Evolutionary conservation across 2,113 vertebrate species (phyloP), one percentile per base, ranked within the genome.

Genomic region (Myxocyprinus asiaticus): DNA sequence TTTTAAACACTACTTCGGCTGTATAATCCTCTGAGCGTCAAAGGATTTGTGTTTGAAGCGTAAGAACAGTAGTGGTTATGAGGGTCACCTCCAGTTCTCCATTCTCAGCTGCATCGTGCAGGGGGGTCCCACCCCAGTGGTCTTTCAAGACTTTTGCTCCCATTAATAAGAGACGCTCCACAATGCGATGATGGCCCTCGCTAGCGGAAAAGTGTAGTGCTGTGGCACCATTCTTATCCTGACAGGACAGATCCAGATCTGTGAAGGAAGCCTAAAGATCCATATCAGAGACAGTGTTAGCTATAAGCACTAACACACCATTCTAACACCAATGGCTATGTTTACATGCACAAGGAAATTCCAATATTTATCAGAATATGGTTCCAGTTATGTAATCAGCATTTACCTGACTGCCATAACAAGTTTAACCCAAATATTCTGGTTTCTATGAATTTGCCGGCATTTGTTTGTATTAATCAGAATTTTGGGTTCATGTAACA

Each of bases 201-300:
- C 94, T 94, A 78, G 95, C 94, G 0, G 95, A 94, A 44, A 95
- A 96, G 83, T 96, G 95, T 78, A 96, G 88, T 9, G 93, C 94
- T 0, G 94, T 95, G 2, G 94, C 94, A 73, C 95, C 95, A 9
- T 95, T 92, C 0, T 85, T 84, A 70, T 96, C 95, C 82, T 86
- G 90, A 1, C 88, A 86, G 0, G 88, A 89, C 79, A 94, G 85
- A 80, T 88, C 75, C 0, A 93, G 68, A 2, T 94, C 91, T 0
- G 94, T 94, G 80, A 91, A 92, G 0, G 90, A 93, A 72, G 85
- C 92, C 95, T 96, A 50, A 47, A 55, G 9, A n/a, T 48, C 22
- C 70, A 14, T 14, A 72, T 65, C 51, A 51, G 15, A 10, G n/a
- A 17, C 4, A n/a, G 65, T 58, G 3, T 15, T 17, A 43, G 47